These are phyloP conservation scores for Bradysia coprophila DNA, from an alignment of 1,140 invertebrate genomes.

Conservation along the genomic window DNA sequence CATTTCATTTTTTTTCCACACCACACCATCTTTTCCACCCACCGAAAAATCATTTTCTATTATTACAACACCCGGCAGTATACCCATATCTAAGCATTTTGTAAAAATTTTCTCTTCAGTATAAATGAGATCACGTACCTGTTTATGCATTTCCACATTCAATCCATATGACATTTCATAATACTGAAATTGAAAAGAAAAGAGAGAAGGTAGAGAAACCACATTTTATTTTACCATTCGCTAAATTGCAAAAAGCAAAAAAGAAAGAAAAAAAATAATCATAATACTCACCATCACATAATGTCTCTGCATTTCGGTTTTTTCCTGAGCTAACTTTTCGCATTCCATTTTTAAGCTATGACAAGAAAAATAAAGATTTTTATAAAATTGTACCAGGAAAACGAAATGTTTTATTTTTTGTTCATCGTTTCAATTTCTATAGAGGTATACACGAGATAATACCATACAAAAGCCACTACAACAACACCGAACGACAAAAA, in stretches of 20 bases:
- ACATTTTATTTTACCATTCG: not conserved
- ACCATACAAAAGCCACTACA: too few species aligned
- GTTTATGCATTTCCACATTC: conserved; percentile 97
- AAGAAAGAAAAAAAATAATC: conserved; percentile 3
- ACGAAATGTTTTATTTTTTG: conserved; percentile 4
- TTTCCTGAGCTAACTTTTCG: conserved; percentile 89
- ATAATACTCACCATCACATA: conserved; percentile 81
- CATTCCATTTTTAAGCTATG: conserved; percentile 62
- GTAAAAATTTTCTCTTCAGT: too few species aligned
- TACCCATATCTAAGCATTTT: too few species aligned
- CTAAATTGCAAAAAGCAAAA: conserved; percentile 1
- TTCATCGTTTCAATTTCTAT: too few species aligned
- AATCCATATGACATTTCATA: conserved; percentile 97
- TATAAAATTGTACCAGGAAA: conserved; percentile 25
- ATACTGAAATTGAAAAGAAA: conserved; percentile 75
- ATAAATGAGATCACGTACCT: conserved; percentile 63
- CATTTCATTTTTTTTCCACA: too few species aligned
- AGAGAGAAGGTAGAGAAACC: too few species aligned
- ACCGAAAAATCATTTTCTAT: too few species aligned
- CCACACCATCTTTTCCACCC: too few species aligned
- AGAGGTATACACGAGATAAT: too few species aligned
- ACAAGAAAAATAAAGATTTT: not conserved
- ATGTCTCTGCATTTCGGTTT: conserved; percentile 94
- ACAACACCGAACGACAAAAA: too few species aligned
- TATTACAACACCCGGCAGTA: too few species aligned